Base-by-base conservation (phyloP, 2,797 vertebrate genomes). In the Percopsis omiscomaycus region DNA sequence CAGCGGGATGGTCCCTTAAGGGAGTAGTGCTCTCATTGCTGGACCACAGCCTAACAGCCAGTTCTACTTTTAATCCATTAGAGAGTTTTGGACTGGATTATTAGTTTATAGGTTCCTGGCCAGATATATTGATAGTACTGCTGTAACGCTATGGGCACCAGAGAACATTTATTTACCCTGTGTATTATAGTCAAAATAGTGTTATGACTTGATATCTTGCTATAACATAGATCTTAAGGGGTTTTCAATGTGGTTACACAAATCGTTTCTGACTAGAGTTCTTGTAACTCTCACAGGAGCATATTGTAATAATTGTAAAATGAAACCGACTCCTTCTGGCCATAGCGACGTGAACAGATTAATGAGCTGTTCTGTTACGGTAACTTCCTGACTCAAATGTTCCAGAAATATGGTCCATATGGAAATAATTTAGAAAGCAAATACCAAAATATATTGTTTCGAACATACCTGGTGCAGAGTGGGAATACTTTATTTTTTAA, bases 151-250 rank as follows among this genome's bases (percentile, higher is more conserved):
- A 60, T n/a, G 50, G 61, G 65, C 32, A 47, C 45, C 30, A 46
- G 53, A 75, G 49, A 74, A 71, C 55, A 37, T 59, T 45, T 66
- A 58, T 88, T 76, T 62, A 49, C 12, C 51, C 8, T 1, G 4
- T 64, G 37, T 58, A 74, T 58, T 80, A 53, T 75, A 85, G 52
- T 75, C 54, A 51, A 71, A 80, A 37, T 29, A 60, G 66, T 60
- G 71, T 66, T 72, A 59, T 32, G 61, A 68, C 45, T 42, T 66
- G 71, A 59, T 16, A 44, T 15, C 3, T 51, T 61, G 66, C 53
- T 65, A 68, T 58, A 50, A 52, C 55, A 47, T 61, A 2, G 5
- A 52, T 67, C 62, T 55, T 11, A 30, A 49, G 50, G 52, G 55
- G 22, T 65, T 59, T 61, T 58, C 15, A 22, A 27, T 11, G 61